Evolutionary conservation across 1,140 invertebrate species (phyloP).

Genomic region (Triops cancriformis): DNA sequence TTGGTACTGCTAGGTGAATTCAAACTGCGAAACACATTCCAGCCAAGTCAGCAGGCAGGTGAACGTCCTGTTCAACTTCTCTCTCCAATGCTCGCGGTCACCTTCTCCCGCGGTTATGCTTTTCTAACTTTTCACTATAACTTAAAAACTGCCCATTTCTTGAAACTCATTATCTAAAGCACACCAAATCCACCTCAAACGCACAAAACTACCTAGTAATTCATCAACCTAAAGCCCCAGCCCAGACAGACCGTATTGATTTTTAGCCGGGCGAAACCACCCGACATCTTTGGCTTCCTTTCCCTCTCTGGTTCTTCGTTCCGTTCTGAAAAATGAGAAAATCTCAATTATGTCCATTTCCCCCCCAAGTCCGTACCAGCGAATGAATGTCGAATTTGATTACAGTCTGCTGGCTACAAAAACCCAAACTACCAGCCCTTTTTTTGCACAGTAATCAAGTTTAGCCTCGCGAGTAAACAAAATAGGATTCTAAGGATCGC

Average conservation of each 20-base stretch:
- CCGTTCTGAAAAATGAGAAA: neutral
- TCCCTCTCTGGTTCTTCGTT: neutral
- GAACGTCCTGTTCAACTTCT: neutral
- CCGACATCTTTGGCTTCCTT: neutral
- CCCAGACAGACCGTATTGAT: neutral
- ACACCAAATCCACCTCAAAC: neutral
- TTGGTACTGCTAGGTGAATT: no score
- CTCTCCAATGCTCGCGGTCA: neutral
- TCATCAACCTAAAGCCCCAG: neutral
- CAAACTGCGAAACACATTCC: neutral
- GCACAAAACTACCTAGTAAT: neutral
- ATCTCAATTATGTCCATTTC: neutral
- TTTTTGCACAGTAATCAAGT: no score
- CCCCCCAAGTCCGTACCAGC: neutral
- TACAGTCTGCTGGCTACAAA: no score
- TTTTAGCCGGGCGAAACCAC: neutral
- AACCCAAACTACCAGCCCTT: no score
- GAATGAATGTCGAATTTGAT: no score
- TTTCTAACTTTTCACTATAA: neutral
- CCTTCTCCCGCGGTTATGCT: neutral
- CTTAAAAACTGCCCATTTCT: neutral
- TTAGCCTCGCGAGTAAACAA: neutral
- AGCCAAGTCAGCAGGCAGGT: constrained; percentile 1
- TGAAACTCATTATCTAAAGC: neutral
- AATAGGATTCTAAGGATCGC: neutral